Base-by-base conservation (phyloP, 2,888 invertebrate genomes). In the Diloba caeruleocephala region DNA sequence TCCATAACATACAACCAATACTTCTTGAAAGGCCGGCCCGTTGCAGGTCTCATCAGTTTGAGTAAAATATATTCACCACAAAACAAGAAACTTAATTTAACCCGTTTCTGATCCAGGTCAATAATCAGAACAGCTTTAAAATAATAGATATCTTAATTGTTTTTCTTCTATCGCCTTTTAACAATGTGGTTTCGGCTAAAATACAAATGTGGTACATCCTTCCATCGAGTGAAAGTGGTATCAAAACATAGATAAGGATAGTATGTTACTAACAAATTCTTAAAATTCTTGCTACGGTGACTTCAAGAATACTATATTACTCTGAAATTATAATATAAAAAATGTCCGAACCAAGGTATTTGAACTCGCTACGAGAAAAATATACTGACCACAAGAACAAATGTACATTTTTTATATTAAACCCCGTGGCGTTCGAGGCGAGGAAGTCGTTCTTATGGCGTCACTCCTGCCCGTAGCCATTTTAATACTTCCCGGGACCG, bases 251-350 rank as follows among this genome's bases (percentile, higher is more conserved):
- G 29, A 51, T 36, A 29, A 29, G n/a, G 21, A 26, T 15, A 28
- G 14, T 12, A 33, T 51, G 51, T 66, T 54, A 41, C 41, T 43
- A 48, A 37, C n/a, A 38, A 58, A 71, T 69, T 71, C 71, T 36
- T 43, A 3, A 62, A 58, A 69, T 69, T 71, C 72, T 44, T 53
- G 8, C 12, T 63, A 29, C 45, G 33, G 14, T 42, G 33, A 46
- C 62, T 57, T 62, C 10, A 36, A 31, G 44, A 38, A n/a, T n/a
- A 25, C 10, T 32, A 14, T 21, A 7, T 46, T 32, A 38, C 10
- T 60, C 13, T 21, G 28, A 42, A 10, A 29, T 17, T 39, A 28
- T 38, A 48, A 51, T 59, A 38, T 33, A 2, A 38, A 38, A 38
- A 43, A 45, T 25, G 36, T 60, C 64, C 46, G 61, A n/a, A n/a